Conservation (phyloP, 1,140 invertebrate species). For the Brachystomella parvula region DNA sequence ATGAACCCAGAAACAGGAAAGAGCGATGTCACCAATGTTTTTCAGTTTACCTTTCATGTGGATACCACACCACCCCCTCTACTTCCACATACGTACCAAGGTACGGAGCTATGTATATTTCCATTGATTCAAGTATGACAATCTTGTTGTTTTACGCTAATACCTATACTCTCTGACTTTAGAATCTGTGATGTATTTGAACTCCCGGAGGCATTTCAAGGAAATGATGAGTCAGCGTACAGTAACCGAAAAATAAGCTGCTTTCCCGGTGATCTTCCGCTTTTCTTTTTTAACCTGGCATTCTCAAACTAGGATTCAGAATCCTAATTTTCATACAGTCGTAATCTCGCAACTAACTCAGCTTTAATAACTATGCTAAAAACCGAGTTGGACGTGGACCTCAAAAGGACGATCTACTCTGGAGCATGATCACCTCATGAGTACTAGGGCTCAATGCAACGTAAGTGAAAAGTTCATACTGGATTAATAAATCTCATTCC, state of each 20-base stretch:
- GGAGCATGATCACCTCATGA: no score
- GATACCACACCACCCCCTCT: constrained; percentile 40
- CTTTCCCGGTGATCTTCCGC: no score
- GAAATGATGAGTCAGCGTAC: constrained; percentile 40
- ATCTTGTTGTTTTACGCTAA: constrained; percentile 3
- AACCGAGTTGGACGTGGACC: no score
- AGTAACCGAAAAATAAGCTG: not conserved
- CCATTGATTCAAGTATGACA: constrained; percentile 20
- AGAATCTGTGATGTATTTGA: constrained; percentile 65
- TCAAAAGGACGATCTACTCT: no score
- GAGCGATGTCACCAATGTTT: constrained; percentile 62
- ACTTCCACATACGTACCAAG: constrained; percentile 62
- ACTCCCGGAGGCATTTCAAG: constrained; percentile 60
- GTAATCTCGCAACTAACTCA: no score
- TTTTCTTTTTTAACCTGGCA: no score
- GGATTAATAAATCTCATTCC: no score
- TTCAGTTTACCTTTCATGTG: constrained; percentile 60
- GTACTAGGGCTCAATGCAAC: no score
- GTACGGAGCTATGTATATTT: constrained; percentile 40
- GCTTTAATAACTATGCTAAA: no score
- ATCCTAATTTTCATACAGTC: no score
- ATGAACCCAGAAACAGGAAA: constrained; percentile 52
- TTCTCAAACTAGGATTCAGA: no score
- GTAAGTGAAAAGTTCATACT: no score
- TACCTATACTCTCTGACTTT: constrained; percentile 36